phyloP scores from a whole-genome alignment of 2,113 vertebrate species.

The Callipepla californica region DNA sequence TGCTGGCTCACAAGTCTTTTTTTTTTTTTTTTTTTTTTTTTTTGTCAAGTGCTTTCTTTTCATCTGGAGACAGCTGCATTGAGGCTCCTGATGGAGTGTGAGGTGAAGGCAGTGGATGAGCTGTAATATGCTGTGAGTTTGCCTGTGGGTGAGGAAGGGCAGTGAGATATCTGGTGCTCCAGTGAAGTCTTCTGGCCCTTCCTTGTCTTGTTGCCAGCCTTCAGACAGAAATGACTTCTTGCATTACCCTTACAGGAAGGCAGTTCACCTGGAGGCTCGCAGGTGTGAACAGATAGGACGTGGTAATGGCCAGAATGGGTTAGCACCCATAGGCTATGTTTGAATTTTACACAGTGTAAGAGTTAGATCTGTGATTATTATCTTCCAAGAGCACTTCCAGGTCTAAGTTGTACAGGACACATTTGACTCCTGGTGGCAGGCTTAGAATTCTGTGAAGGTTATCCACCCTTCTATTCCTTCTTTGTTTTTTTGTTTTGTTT shows the following conservation, averaged over 20 bases:
- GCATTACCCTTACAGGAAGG: neutral
- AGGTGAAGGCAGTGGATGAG: neutral
- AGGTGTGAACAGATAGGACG: neutral
- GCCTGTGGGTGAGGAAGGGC: neutral
- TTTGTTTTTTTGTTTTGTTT: neutral
- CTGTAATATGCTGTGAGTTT: neutral
- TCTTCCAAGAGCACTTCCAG: neutral
- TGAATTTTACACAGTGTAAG: neutral
- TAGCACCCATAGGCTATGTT: neutral
- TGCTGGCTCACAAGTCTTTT: neutral
- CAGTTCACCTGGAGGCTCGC: neutral
- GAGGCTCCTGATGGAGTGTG: neutral
- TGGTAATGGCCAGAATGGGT: neutral
- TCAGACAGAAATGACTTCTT: neutral
- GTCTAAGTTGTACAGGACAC: neutral
- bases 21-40: slow-evolving; percentile 16
- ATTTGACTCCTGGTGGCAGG: neutral
- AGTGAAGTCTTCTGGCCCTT: neutral
- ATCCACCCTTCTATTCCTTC: neutral
- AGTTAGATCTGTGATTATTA: neutral
- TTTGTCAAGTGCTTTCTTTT: slow-evolving; percentile 15
- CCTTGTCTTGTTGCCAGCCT: neutral
- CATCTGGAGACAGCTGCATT: neutral
- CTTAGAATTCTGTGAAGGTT: neutral
- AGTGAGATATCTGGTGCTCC: neutral